Evolutionary conservation across 2,888 invertebrate species (phyloP), one percentile per base, ranked within the genome.

Genomic region (Troides oblongomaculatus): DNA sequence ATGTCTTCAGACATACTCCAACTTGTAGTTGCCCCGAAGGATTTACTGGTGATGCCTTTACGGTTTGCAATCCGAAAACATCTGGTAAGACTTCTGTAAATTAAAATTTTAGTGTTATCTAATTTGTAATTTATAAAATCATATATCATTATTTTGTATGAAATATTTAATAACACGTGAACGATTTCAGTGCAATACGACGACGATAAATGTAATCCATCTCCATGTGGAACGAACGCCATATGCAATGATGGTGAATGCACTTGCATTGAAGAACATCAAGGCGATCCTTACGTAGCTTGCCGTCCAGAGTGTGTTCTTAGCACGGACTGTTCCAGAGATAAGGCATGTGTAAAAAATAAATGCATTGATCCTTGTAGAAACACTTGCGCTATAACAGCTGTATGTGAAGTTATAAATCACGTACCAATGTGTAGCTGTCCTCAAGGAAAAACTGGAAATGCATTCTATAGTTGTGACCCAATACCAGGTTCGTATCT

Each of bases 361-460:
- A 95, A 96, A 84, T 96, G 96, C 78, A 74, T 89, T 4, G 94
- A 96, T 83, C 96, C 96, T 6, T 96, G 96, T 79, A 93, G 93
- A 62, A 95, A 94, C 71, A 95, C 95, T 14, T 97, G 96, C 83
- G 96, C 95, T 39, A 79, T 89, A 65, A 95, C 94, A 79, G 96
- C 96, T 43, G 87, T 94, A 65, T 96, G 96, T 79, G 94, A 95
- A 75, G 95, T 95, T 4, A 94, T 95, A 73, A 95, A 95, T 75
- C 96, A 96, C 77, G 93, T 95, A 23, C 94, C 95, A 23, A 94
- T 95, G 89, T 96, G 96, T 74, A 95, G 94, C 75, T 96, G 96
- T 78, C 94, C 95, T 21, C 93, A 94, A 75, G 94, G 94, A 75
- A 94, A 94, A 89, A 93, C 94, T 39, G 96, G 96, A 73, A 95